A percentile compares a stretch with the other conserved stretches of the same genome.
phyloP scores from a whole-genome alignment of 2,888 invertebrate species.

The Eucriotettix oculatus region DNA sequence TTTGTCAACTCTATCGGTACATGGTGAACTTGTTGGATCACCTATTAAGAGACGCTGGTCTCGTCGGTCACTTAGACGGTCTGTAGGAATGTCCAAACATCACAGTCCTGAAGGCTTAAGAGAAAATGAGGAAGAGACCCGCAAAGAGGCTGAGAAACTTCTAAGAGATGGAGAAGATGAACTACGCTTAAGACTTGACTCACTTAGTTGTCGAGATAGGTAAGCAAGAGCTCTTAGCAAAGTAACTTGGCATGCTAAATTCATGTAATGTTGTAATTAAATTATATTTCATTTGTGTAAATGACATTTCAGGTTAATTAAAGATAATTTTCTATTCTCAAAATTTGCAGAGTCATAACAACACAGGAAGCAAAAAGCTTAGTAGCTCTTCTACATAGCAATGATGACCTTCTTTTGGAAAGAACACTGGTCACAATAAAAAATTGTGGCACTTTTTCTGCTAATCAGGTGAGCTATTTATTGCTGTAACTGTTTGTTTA shows the following conservation, averaged over 20 bases:
- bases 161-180: slow-evolving; percentile 21
- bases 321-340: background rate
- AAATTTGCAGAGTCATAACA: slow-evolving; percentile 23
- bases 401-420: slow-evolving; percentile 28
- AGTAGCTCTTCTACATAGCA: slow-evolving; percentile 28
- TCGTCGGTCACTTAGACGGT: slow-evolving; percentile 19
- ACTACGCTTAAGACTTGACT: slow-evolving; percentile 20
- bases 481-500: no score
- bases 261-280: no score
- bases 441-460: slow-evolving; percentile 31
- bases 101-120: slow-evolving; percentile 3
- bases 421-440: slow-evolving; percentile 31
- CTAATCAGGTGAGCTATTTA: slow-evolving; percentile 26
- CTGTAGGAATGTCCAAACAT: slow-evolving; percentile 8
- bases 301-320: no score
- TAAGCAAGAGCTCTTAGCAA: slow-evolving; percentile 6
- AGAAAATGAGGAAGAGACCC: slow-evolving; percentile 14
- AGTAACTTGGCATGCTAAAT: background rate
- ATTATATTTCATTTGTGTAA: no score
- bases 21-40: slow-evolving; percentile 20
- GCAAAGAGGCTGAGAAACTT: slow-evolving; percentile 18
- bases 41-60: slow-evolving; percentile 23
- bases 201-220: slow-evolving; percentile 20
- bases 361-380: slow-evolving; percentile 28
- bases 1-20: slow-evolving; percentile 17